Evolutionary conservation across 1,140 invertebrate species (phyloP).

Genomic region (Euborellia annulipes): DNA sequence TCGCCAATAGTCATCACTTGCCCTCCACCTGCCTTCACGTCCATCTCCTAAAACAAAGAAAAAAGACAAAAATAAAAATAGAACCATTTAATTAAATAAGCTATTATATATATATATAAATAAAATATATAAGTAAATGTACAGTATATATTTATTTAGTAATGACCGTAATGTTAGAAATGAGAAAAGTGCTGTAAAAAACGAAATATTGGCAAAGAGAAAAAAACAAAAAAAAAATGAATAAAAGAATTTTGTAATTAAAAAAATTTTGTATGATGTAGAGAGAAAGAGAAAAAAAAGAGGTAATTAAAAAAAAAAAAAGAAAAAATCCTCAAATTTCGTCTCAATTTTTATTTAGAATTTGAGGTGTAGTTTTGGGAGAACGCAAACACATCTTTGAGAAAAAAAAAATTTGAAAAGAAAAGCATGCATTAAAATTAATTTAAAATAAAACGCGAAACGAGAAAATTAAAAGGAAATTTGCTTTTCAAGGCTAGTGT

Average conservation of each 20-base stretch:
- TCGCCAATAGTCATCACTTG: conserved; percentile 88
- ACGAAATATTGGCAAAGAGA: neutral
- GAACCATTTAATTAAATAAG: neutral
- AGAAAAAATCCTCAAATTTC: neutral
- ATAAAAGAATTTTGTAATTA: neutral
- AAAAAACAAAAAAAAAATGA: neutral
- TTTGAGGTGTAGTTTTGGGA: conserved; percentile 10
- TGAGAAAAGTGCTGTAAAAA: neutral
- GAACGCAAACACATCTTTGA: neutral
- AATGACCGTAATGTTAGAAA: neutral
- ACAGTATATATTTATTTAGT: neutral
- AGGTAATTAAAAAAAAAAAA: neutral
- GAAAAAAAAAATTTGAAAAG: too few species aligned
- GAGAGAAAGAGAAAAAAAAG: neutral
- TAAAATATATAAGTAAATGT: neutral
- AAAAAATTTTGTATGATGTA: neutral
- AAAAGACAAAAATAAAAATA: conserved; percentile 3
- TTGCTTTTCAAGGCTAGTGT: too few species aligned
- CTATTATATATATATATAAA: too few species aligned
- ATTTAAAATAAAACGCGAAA: neutral
- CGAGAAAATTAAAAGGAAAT: neutral
- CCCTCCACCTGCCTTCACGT: conserved; percentile 93
- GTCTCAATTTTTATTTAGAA: neutral
- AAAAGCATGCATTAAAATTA: neutral
- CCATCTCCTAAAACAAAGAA: conserved; percentile 51